phyloP scores from a whole-genome alignment of 2,113 vertebrate genomes.

The Acrocephalus kingi region DNA sequence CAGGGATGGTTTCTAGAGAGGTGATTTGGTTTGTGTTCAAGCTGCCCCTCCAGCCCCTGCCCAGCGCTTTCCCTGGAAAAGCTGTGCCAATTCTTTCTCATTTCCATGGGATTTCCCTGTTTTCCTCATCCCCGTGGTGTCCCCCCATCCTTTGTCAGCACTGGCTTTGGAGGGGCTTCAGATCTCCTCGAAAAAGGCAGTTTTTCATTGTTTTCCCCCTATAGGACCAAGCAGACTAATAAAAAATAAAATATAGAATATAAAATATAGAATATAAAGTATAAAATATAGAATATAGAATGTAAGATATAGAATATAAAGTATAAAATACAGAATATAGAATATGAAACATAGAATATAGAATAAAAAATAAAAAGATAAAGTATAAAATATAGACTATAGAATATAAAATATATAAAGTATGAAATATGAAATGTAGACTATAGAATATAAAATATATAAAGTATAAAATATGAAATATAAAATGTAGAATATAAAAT shows the following conservation, averaged over 20 bases:
- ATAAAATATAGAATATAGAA: too few relatives aligned
- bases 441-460: too few relatives aligned
- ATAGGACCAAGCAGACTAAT: neutral
- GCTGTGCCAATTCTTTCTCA: accelerated
- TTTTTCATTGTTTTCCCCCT: neutral
- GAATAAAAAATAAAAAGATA: too few relatives aligned
- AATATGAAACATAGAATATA: too few relatives aligned
- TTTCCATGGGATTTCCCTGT: neutral
- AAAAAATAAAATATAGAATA: neutral
- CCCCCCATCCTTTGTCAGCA: neutral
- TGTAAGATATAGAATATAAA: too few relatives aligned
- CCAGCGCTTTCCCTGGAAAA: neutral
- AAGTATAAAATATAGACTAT: too few relatives aligned
- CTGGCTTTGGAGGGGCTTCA: neutral
- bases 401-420: too few relatives aligned
- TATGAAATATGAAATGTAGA: too few relatives aligned
- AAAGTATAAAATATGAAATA: too few relatives aligned
- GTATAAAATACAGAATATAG: too few relatives aligned
- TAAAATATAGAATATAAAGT: neutral
- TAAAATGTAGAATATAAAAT: too few relatives aligned
- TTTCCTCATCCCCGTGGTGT: accelerated
- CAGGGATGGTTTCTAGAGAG: accelerated
- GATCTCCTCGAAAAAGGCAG: neutral
- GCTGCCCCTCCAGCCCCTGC: neutral
- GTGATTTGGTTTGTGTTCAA: neutral